phyloP scores from a whole-genome alignment of 2,113 vertebrate species.

The Ptyas mucosa region DNA sequence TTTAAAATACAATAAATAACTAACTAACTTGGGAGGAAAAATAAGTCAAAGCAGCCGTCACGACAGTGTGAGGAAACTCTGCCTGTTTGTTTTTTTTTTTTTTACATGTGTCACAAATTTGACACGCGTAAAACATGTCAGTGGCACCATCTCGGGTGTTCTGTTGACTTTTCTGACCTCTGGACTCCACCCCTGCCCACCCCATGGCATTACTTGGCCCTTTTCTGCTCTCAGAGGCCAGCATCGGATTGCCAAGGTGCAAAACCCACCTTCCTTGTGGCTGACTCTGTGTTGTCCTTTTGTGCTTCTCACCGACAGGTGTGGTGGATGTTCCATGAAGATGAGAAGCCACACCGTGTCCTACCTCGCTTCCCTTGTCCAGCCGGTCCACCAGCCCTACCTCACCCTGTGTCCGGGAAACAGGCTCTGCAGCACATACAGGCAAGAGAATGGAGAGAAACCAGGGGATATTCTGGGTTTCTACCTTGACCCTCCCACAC shows the following conservation, averaged over 20 bases:
- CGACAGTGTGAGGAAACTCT: not conserved
- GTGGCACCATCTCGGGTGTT: not conserved
- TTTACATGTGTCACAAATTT: not conserved
- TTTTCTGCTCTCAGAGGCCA: not conserved
- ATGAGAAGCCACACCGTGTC: not conserved
- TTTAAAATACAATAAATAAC: not conserved
- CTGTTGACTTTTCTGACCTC: not conserved
- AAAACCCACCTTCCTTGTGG: not conserved
- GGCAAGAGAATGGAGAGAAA: constrained; percentile 65
- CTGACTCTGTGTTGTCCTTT: not conserved
- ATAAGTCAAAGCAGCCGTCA: not conserved
- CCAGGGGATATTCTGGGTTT: not conserved
- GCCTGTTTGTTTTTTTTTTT: not conserved
- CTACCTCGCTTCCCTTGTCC: constrained; percentile 76
- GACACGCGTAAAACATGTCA: not conserved
- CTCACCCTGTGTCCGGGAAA: constrained; percentile 85
- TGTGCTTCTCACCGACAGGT: constrained; percentile 60
- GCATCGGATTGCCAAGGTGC: not conserved
- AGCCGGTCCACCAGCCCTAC: constrained; percentile 86
- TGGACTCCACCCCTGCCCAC: too few relatives aligned
- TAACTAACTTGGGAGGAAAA: not conserved
- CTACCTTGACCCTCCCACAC: not conserved
- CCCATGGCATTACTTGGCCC: not conserved
- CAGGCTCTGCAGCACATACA: constrained; percentile 89
- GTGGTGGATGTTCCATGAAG: constrained; percentile 73